Conservation (phyloP, 1,140 invertebrate genomes). For the Anastrepha ludens region DNA sequence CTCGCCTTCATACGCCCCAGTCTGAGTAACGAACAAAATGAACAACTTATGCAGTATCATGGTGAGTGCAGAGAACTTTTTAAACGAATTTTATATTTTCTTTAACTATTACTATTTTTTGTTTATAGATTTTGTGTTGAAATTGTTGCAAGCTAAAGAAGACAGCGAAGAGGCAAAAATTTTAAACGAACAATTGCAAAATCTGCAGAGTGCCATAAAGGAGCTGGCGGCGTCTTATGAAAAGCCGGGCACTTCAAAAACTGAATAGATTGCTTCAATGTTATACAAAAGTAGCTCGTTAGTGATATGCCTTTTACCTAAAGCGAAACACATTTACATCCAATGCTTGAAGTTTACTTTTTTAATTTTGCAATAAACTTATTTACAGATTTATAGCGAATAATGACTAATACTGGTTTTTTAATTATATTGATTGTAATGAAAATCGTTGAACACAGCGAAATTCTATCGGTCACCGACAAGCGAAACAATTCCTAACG, state of each 20-base stretch:
- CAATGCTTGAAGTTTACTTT: not conserved
- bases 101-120: not conserved
- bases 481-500: too few relatives aligned
- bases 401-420: too few relatives aligned
- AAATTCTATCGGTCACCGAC: too few relatives aligned
- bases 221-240: constrained; percentile 77
- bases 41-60: constrained; percentile 83
- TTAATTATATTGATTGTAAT: too few relatives aligned
- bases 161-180: constrained; percentile 73
- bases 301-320: constrained; percentile 19
- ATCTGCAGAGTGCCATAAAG: constrained; percentile 75
- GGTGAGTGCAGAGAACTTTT: constrained; percentile 76
- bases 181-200: constrained; percentile 71
- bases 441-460: too few relatives aligned
- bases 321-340: constrained; percentile 16
- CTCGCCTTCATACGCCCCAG: constrained; percentile 83
- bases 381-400: not conserved
- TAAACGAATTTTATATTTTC: not conserved
- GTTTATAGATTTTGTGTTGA: constrained; percentile 78
- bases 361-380: constrained; percentile 12
- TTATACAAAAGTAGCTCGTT: not conserved
- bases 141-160: constrained; percentile 75
- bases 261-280: constrained; percentile 62
- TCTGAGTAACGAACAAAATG: constrained; percentile 79
- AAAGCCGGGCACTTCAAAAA: constrained; percentile 70